These are phyloP conservation scores for Venusia cambrica DNA, from an alignment of 2,888 invertebrate genomes.

Conservation along the genomic window DNA sequence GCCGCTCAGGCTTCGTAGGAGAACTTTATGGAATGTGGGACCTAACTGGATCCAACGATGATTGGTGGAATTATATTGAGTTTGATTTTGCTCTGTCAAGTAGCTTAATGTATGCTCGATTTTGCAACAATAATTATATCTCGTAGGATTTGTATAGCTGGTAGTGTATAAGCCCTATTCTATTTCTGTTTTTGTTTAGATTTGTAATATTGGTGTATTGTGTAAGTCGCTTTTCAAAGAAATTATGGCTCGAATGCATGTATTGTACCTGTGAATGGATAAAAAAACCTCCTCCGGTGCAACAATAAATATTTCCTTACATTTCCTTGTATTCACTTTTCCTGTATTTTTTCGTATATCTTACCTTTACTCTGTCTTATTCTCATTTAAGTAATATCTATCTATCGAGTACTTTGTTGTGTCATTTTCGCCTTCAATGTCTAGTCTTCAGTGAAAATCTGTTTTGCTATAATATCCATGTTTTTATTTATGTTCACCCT, in stretches of 20 bases:
- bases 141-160: conserved; percentile 51
- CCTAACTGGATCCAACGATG: conserved; percentile 56
- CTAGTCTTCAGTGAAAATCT: conserved; percentile 5
- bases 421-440: too few species aligned
- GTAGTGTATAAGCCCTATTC: conserved; percentile 48
- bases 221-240: conserved; percentile 23
- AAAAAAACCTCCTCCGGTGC: too few species aligned
- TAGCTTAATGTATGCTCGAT: conserved; percentile 62
- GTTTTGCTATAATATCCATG: conserved; percentile 16
- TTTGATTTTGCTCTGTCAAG: conserved; percentile 41
- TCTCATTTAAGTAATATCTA: too few species aligned
- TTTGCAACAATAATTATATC: conserved; percentile 37
- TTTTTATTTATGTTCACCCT: conserved; percentile 27
- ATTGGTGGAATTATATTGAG: conserved; percentile 19
- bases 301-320: too few species aligned
- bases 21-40: conserved; percentile 58
- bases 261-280: too few species aligned
- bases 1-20: conserved; percentile 45
- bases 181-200: conserved; percentile 50
- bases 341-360: too few species aligned
- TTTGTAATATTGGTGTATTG: conserved; percentile 43
- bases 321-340: too few species aligned
- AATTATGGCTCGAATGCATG: conserved; percentile 49
- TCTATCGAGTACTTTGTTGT: too few species aligned
- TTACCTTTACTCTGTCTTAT: too few species aligned